A percentile compares a stretch with the other conserved stretches of the same genome.
Conservation (phyloP, 2,888 invertebrate species). For the Ichneumon xanthorius region DNA sequence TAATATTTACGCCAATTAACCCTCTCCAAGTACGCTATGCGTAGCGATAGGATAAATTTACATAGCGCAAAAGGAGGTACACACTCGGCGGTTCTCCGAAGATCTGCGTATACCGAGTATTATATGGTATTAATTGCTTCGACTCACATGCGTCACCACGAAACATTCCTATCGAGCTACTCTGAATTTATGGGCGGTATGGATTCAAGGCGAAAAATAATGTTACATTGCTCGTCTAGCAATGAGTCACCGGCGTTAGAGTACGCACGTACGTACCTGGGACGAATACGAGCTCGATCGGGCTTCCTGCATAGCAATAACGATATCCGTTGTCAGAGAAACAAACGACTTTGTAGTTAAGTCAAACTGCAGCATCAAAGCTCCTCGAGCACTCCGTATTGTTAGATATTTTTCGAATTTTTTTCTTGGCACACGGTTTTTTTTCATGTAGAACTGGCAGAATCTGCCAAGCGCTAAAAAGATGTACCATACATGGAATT, state of each 20-base stretch:
- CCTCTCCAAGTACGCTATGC: not conserved
- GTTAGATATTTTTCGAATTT: not conserved
- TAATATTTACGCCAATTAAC: constrained; percentile 49
- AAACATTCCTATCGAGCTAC: constrained; percentile 27
- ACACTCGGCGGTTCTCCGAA: not conserved
- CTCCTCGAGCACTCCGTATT: not conserved
- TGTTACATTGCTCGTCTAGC: constrained; percentile 11
- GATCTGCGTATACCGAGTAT: not conserved
- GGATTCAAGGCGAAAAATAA: constrained; percentile 35
- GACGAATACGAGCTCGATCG: not conserved
- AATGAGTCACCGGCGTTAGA: constrained; percentile 26
- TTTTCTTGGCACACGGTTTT: not conserved
- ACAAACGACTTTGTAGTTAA: not conserved
- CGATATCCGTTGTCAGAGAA: not conserved
- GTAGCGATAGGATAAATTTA: not conserved
- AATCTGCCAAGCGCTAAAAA: not conserved
- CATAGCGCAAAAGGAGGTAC: not conserved
- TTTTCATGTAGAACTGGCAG: not conserved
- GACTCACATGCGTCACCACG: constrained; percentile 39
- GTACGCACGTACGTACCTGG: not conserved
- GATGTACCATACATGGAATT: not conserved
- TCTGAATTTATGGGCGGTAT: constrained; percentile 38
- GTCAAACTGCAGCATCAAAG: not conserved
- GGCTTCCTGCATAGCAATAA: not conserved
- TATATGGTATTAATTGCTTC: constrained; percentile 7